These are phyloP conservation scores for Liolophura sinensis DNA, from an alignment of 1,140 invertebrate genomes.

Conservation along the genomic window DNA sequence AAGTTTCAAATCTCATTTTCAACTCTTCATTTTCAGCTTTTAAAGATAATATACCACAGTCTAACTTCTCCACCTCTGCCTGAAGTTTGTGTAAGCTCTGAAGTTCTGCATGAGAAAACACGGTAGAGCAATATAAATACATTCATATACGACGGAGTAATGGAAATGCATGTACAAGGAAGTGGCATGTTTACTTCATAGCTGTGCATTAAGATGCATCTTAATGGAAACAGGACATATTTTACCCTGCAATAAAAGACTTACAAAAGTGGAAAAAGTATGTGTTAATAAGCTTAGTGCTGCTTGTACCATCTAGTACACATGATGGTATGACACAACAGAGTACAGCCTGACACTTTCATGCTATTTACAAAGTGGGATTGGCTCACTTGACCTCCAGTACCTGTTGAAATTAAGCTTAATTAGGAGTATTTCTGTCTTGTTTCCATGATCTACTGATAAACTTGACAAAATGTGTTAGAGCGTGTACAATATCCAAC, in stretches of 20 bases:
- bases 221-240: no score
- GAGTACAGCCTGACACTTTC: no score
- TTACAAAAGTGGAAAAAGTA: no score
- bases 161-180: background rate
- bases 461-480: background rate
- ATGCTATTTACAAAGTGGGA: no score
- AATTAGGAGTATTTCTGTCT: background rate
- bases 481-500: background rate
- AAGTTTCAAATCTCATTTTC: conserved; percentile 25
- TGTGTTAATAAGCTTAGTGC: no score
- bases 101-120: conserved; percentile 4
- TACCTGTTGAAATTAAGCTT: background rate
- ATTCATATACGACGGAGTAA: background rate
- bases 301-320: no score
- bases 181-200: background rate
- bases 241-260: no score
- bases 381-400: no score
- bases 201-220: background rate
- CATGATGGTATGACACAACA: no score
- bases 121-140: background rate
- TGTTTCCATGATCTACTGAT: background rate
- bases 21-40: conserved; percentile 21
- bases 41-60: conserved; percentile 4
- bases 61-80: conserved; percentile 8
- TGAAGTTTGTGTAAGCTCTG: background rate